Conservation (phyloP, 2,888 invertebrate genomes). For the Polydrusus tereticollis region DNA sequence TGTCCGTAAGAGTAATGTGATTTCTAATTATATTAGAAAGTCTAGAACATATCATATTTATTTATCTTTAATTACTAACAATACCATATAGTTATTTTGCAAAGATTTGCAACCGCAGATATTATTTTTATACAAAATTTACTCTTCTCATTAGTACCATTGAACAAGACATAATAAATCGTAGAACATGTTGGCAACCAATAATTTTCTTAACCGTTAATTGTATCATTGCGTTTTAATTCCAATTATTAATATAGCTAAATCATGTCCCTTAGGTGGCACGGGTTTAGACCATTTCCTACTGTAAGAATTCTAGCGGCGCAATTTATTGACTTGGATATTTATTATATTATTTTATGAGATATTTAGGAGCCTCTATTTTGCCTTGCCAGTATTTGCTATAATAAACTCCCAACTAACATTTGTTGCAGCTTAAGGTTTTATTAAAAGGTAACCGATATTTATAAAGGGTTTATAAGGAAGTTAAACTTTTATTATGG, state of each 20-base stretch:
- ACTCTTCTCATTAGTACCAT: constrained; percentile 6
- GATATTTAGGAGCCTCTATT: too few relatives aligned
- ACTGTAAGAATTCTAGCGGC: not conserved
- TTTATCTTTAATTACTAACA: not conserved
- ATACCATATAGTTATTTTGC: constrained; percentile 1
- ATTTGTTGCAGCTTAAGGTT: not conserved
- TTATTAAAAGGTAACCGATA: not conserved
- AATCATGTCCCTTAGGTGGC: constrained; percentile 20
- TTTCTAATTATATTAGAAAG: constrained; percentile 1
- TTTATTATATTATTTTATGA: not conserved
- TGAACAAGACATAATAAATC: constrained; percentile 17
- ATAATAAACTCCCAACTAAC: too few relatives aligned
- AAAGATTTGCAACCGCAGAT: not conserved
- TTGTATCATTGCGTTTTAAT: constrained; percentile 22
- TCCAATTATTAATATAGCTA: constrained; percentile 9
- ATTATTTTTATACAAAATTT: constrained; percentile 8
- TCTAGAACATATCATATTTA: not conserved
- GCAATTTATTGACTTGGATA: not conserved
- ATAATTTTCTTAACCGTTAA: constrained; percentile 24
- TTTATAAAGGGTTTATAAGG: not conserved
- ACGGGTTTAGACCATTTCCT: not conserved
- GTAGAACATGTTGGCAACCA: constrained; percentile 5
- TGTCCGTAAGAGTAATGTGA: not conserved
- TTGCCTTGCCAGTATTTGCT: too few relatives aligned
- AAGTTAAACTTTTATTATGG: too few relatives aligned